phyloP scores from a whole-genome alignment of 2,113 vertebrate species.

The Bubo blakistoni region DNA sequence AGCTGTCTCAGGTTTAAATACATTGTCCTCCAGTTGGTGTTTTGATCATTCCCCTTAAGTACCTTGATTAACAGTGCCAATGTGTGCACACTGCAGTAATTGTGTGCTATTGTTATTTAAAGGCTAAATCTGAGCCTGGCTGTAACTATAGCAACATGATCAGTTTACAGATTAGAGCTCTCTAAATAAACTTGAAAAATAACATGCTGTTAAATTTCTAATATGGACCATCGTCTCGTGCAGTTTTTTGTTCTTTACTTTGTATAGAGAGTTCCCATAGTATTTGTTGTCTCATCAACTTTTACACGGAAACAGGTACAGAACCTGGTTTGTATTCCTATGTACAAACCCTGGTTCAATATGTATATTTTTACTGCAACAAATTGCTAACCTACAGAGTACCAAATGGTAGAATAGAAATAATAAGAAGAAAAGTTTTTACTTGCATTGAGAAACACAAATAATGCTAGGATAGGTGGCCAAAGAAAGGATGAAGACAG shows the following conservation, averaged over 20 bases:
- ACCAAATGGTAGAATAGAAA: background rate
- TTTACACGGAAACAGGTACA: background rate
- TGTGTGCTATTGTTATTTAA: constrained; percentile 55
- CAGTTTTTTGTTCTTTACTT: background rate
- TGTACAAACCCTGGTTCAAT: background rate
- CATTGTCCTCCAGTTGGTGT: background rate
- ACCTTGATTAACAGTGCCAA: background rate
- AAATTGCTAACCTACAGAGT: background rate
- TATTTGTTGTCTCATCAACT: background rate
- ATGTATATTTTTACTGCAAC: background rate
- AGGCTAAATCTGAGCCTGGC: constrained; percentile 55
- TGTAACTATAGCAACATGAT: constrained; percentile 61
- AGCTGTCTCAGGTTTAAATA: background rate
- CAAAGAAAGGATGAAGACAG: background rate
- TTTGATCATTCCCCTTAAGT: background rate
- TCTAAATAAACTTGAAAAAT: constrained; percentile 43
- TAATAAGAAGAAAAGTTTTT: background rate
- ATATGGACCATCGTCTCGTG: background rate
- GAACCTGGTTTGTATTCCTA: background rate
- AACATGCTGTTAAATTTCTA: constrained; percentile 30
- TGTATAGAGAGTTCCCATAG: background rate
- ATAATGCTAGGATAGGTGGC: background rate
- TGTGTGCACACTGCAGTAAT: constrained; percentile 32
- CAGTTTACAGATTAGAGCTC: constrained; percentile 50
- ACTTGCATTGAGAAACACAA: background rate